These are phyloP conservation scores for Oncorhynchus gorbuscha DNA, from an alignment of 2,113 vertebrate genomes.

Conservation along the genomic window DNA sequence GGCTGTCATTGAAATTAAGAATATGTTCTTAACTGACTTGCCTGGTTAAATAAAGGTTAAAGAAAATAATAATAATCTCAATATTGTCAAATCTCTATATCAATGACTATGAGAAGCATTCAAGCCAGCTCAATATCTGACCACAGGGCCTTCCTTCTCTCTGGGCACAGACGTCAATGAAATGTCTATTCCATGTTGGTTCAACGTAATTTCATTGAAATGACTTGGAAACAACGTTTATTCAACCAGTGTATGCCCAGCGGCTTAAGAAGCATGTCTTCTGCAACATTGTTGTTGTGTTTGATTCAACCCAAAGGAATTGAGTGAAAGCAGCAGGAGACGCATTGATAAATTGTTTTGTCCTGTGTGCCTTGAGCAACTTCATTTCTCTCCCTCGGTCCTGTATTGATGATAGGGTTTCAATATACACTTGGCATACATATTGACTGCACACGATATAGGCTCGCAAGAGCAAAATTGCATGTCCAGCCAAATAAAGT, in stretches of 20 bases:
- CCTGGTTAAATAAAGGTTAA: too few species aligned
- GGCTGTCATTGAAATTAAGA: too few species aligned
- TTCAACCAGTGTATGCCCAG: too few species aligned
- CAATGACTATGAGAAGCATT: not conserved
- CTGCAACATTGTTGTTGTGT: not conserved
- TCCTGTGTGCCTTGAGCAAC: not conserved
- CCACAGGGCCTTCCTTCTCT: not conserved
- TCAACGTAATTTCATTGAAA: too few species aligned
- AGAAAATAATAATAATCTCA: too few species aligned
- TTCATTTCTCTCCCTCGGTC: not conserved
- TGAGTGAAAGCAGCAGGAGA: not conserved
- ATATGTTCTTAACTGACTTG: too few species aligned
- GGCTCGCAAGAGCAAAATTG: not conserved
- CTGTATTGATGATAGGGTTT: not conserved
- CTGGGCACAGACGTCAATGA: too few species aligned
- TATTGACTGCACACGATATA: not conserved
- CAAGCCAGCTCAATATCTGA: slow-evolving; percentile 3
- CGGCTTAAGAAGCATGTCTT: not conserved
- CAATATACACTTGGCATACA: not conserved
- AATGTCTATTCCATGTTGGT: too few species aligned
- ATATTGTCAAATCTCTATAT: not conserved
- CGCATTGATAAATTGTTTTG: not conserved
- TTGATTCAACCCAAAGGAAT: not conserved
- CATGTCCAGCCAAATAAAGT: not conserved
- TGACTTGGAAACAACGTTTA: too few species aligned